A percentile compares a stretch with the other conserved stretches of the same genome.
These are phyloP conservation scores for Tanypteryx hageni DNA, from an alignment of 2,888 invertebrate species.

Conservation along the genomic window DNA sequence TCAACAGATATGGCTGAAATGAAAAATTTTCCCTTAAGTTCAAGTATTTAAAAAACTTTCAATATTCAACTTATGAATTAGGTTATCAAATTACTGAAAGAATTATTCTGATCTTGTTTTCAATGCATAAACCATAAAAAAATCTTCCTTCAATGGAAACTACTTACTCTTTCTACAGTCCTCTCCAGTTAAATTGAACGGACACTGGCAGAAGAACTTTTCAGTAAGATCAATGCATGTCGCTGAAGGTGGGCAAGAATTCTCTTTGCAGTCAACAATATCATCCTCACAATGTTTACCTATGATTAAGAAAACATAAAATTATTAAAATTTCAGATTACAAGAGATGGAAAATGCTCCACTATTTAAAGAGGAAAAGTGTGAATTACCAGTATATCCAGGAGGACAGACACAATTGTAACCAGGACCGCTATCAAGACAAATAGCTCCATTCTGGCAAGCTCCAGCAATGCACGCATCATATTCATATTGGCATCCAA, in stretches of 20 bases:
- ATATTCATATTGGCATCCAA: conserved; percentile 95
- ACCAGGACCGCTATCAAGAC: conserved; percentile 89
- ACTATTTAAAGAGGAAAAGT: conserved; percentile 14
- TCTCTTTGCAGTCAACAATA: conserved; percentile 93
- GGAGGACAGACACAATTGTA: conserved; percentile 92
- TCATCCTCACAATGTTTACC: conserved; percentile 94
- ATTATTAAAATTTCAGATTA: conserved; percentile 65
- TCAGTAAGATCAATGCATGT: conserved; percentile 94
- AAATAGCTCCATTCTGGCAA: conserved; percentile 96
- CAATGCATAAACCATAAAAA: conserved; percentile 20
- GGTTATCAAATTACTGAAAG: background rate
- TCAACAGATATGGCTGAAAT: conserved; percentile 96
- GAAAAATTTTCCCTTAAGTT: conserved; percentile 66
- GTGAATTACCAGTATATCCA: conserved; percentile 79
- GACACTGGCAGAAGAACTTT: conserved; percentile 96
- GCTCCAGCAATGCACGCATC: conserved; percentile 93
- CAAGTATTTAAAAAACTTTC: conserved; percentile 63
- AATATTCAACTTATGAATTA: background rate
- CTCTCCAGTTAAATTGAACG: conserved; percentile 96
- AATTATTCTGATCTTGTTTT: background rate
- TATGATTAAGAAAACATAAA: conserved; percentile 69
- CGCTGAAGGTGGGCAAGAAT: conserved; percentile 95
- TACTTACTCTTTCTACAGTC: conserved; percentile 94
- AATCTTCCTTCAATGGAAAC: conserved; percentile 42
- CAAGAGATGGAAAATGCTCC: conserved; percentile 5